Percentiles rank a stretch among this genome's conserved stretches.
Evolutionary conservation across 2,113 vertebrate genomes (phyloP).

Genomic region (Osmerus eperlanus): DNA sequence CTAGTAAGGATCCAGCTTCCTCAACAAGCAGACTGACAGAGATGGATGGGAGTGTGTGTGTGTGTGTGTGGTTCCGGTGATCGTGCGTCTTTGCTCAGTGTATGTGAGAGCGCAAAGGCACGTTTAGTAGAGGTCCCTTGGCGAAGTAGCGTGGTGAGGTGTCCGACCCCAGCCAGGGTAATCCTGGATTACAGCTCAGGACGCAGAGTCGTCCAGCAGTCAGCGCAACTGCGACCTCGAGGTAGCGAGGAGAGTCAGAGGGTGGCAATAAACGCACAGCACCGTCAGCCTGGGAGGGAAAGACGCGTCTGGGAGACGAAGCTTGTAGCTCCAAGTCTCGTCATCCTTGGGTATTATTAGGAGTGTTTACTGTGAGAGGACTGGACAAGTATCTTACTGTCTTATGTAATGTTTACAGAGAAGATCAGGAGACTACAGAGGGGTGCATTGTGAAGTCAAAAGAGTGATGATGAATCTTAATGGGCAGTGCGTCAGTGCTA

Average conservation of each 20-base stretch:
- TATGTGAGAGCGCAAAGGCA: conserved; percentile 3
- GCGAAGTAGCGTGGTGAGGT: conserved; percentile 25
- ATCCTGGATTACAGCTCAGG: conserved; percentile 67
- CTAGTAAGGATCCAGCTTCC: not conserved
- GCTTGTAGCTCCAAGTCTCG: no score
- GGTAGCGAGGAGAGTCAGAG: conserved; percentile 8
- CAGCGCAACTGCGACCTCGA: conserved; percentile 22
- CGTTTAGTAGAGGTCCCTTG: conserved; percentile 8
- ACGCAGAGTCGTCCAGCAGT: conserved; percentile 57
- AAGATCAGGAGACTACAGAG: no score
- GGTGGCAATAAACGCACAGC: not conserved
- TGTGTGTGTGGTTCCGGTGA: conserved; percentile 10
- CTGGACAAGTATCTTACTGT: no score
- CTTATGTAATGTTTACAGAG: no score
- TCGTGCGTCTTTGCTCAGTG: not conserved
- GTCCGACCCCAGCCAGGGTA: conserved; percentile 49
- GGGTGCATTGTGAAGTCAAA: no score
- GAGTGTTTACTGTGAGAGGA: no score
- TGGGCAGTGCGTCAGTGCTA: no score
- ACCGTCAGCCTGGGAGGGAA: no score
- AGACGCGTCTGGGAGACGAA: no score
- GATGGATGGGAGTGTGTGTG: not conserved
- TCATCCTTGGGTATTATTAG: no score
- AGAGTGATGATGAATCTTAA: no score
- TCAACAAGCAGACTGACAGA: conserved; percentile 16